Conservation (phyloP, 2,797 vertebrate species). For the Tauraco hartlaubi region DNA sequence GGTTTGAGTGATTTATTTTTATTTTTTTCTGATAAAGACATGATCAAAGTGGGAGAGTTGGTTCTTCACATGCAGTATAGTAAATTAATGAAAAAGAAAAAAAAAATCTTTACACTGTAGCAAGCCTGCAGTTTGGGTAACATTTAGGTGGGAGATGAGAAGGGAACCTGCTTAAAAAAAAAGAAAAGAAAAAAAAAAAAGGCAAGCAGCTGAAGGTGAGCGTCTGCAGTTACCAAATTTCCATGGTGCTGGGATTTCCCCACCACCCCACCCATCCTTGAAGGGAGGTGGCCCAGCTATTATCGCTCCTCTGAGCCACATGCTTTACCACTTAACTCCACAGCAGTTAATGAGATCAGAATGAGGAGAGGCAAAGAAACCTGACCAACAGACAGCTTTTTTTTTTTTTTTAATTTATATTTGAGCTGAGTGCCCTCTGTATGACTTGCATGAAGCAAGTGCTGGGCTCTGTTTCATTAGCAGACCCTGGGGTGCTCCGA, state of each 20-base stretch:
- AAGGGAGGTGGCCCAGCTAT: background rate
- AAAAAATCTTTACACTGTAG: background rate
- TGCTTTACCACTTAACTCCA: background rate
- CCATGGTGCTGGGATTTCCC: slow-evolving; percentile 65
- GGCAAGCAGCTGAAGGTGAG: slow-evolving; percentile 24
- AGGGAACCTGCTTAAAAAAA: background rate
- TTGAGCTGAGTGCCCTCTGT: background rate
- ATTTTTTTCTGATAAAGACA: background rate
- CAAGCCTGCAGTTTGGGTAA: background rate
- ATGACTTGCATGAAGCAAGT: background rate
- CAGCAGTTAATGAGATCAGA: background rate
- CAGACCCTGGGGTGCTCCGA: background rate
- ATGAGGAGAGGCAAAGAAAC: background rate
- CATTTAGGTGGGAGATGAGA: background rate
- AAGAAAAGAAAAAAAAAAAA: background rate
- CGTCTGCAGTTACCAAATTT: slow-evolving; percentile 51
- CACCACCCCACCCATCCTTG: slow-evolving; percentile 13
- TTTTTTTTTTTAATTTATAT: accelerated
- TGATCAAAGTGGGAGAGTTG: background rate
- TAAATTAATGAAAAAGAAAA: background rate
- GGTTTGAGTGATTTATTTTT: background rate
- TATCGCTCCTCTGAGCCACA: background rate
- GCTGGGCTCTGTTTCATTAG: background rate
- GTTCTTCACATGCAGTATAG: background rate
- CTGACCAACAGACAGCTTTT: background rate